A percentile compares a stretch with the other conserved stretches of the same genome.
These are phyloP conservation scores for Griposia aprilina DNA, from an alignment of 2,888 invertebrate genomes.

Conservation along the genomic window DNA sequence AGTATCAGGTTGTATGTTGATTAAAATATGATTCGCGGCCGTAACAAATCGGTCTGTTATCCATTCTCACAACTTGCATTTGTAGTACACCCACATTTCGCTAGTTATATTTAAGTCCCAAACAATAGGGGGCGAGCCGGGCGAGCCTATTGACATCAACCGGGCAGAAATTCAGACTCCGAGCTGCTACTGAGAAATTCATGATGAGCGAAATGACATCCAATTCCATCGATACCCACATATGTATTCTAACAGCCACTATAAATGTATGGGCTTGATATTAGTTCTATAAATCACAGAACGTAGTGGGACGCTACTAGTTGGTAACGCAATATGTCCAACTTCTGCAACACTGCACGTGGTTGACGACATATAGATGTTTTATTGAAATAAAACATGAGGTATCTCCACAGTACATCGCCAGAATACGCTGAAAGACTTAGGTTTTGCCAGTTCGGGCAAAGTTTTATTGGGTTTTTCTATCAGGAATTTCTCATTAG, in stretches of 20 bases:
- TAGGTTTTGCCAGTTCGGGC: too few species aligned
- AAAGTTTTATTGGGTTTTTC: too few species aligned
- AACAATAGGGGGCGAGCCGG: background rate
- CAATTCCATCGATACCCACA: background rate
- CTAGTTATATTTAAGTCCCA: background rate
- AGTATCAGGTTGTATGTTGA: too few species aligned
- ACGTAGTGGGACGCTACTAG: background rate
- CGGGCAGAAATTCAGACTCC: background rate
- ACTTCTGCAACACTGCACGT: background rate
- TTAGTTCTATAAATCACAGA: constrained; percentile 30
- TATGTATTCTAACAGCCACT: constrained; percentile 2
- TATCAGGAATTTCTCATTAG: too few species aligned
- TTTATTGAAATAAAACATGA: constrained; percentile 18
- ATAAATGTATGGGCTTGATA: constrained; percentile 24
- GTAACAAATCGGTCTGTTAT: too few species aligned
- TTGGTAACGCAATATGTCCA: constrained; percentile 15
- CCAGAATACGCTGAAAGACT: too few species aligned
- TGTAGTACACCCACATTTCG: background rate
- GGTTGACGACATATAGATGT: background rate
- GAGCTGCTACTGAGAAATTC: background rate
- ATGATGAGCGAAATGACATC: background rate
- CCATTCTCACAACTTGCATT: too few species aligned
- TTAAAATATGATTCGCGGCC: too few species aligned
- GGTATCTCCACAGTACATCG: too few species aligned
- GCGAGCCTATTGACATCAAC: background rate